phyloP scores from a whole-genome alignment of 2,888 invertebrate species.

The Pachydiplax longipennis region DNA sequence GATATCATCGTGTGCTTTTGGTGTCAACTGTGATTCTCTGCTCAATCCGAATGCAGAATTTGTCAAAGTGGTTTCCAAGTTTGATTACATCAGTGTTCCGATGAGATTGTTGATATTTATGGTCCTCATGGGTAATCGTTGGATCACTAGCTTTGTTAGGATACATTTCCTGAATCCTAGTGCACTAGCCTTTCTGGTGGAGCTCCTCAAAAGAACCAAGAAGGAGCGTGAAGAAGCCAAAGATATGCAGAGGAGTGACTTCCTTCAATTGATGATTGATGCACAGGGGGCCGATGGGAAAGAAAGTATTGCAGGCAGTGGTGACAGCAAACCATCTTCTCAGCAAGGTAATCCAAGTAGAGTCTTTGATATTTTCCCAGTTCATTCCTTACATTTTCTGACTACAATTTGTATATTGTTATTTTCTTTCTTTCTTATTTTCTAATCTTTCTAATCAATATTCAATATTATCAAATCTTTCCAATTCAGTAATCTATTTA shows the following conservation, averaged over 20 bases:
- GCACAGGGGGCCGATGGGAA: conserved; percentile 59
- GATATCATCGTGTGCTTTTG: conserved; percentile 67
- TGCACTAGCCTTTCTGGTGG: conserved; percentile 51
- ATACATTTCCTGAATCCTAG: conserved; percentile 53
- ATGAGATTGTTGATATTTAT: conserved; percentile 51
- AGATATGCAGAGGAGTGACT: conserved; percentile 59
- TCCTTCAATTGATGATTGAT: conserved; percentile 63
- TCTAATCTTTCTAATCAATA: too few species aligned
- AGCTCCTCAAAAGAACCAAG: conserved; percentile 51
- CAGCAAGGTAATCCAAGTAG: background rate
- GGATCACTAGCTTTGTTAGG: conserved; percentile 50
- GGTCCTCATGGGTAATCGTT: conserved; percentile 51
- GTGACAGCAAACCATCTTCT: background rate
- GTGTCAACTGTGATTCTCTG: conserved; percentile 64
- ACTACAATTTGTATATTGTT: too few species aligned
- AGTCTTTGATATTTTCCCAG: too few species aligned
- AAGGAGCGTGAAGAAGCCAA: conserved; percentile 48
- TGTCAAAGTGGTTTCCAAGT: conserved; percentile 56
- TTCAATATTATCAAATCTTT: too few species aligned
- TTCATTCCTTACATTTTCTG: too few species aligned
- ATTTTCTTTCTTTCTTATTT: too few species aligned
- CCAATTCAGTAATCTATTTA: too few species aligned
- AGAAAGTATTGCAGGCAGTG: conserved; percentile 57
- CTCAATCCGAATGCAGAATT: conserved; percentile 63
- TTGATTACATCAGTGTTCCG: conserved; percentile 50